Base-by-base conservation (phyloP, 2,888 invertebrate genomes). In the Ferrisia virgata region DNA sequence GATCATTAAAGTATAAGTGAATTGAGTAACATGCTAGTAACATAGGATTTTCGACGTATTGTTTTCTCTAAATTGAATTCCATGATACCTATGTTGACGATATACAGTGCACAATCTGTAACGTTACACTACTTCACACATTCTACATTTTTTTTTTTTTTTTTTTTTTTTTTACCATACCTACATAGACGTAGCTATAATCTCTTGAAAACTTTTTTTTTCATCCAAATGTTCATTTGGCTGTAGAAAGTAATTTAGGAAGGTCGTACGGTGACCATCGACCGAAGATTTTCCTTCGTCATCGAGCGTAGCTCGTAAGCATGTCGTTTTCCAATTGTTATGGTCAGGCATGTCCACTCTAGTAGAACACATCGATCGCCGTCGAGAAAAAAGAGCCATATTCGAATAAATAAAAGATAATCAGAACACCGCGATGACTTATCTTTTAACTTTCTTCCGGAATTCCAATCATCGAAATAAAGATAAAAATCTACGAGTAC, bases 311-410 rank as follows among this genome's bases (percentile, higher is more conserved):
- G 8, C 36, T 33, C 33, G 33, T 33, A 33, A 72, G 11, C 72
- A 72, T 72, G 8, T 72, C 31, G 33, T 72, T 72, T 72, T 18
- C 33, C 33, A 72, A 72, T 72, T 72, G 72, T 72, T 72, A 72
- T 36, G 72, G 72, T 72, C 33, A 31, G 72, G 25, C 18, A 33
- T 72, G 33, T 15, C 33, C 72, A 72, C 6, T 72, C 31, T 31
- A 5, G n/a, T 72, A 72, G 72, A 72, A 72, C 72, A 33, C 13
- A 33, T 36, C 33, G 33, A n/a, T 3, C 9, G 53, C 15, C 53
- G 15, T 22, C 11, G 58, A 22, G 2, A 8, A 72, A 33, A 72
- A 36, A 64, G 58, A 72, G 1, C 9, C 13, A 72, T 72, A 11
- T 31, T 72, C 33, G 13, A 64, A 64, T 58, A 15, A 28, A 64